phyloP scores from a whole-genome alignment of 1,140 invertebrate species.

The Drosophila lacertosa region DNA sequence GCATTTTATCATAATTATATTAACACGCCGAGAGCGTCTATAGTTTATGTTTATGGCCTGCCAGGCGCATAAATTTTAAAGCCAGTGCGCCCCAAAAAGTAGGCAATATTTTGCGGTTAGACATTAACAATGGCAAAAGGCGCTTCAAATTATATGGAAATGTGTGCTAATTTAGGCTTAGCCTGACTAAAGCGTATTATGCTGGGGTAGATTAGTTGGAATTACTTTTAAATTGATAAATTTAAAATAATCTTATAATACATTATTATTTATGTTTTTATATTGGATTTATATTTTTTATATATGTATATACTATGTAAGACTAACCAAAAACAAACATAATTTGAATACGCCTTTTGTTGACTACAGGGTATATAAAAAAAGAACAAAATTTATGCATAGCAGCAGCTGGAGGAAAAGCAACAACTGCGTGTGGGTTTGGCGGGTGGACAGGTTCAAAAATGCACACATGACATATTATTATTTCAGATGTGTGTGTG shows the following conservation, averaged over 20 bases:
- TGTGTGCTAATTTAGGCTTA: not conserved
- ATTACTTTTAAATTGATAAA: not conserved
- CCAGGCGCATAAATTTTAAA: conserved; percentile 54
- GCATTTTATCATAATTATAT: conserved; percentile 82
- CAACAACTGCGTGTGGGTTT: conserved; percentile 34
- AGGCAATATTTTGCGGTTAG: conserved; percentile 44
- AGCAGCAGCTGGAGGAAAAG: conserved; percentile 36
- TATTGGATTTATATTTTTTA: no score
- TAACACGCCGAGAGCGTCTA: conserved; percentile 55
- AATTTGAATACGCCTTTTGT: no score
- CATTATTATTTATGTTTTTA: not conserved
- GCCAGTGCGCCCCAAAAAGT: conserved; percentile 44
- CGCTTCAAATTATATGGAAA: not conserved
- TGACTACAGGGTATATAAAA: conserved; percentile 13
- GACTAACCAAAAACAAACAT: no score
- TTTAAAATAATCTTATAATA: no score
- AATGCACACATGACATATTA: conserved; percentile 78
- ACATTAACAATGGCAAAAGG: conserved; percentile 19
- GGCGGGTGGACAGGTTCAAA: conserved; percentile 42
- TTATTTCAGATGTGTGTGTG: conserved; percentile 51
- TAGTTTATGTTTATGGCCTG: conserved; percentile 45
- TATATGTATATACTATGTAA: no score
- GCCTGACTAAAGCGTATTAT: not conserved
- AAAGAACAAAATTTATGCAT: conserved; percentile 55
- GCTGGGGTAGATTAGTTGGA: not conserved